Conservation (phyloP, 2,797 vertebrate species). For the Enteromius argenteus region DNA sequence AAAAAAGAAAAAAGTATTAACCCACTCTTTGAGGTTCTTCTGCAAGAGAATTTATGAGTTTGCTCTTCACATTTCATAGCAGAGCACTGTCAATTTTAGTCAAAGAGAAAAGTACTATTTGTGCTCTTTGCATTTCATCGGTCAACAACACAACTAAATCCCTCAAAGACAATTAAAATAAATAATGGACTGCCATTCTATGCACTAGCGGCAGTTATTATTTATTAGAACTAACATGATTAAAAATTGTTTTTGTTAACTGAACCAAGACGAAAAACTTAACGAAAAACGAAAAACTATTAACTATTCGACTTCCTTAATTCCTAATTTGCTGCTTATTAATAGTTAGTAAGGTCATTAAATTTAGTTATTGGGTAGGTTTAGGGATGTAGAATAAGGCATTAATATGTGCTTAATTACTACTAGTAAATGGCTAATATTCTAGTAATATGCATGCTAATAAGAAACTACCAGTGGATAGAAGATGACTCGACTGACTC, state of each 20-base stretch:
- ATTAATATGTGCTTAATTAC: too few species aligned
- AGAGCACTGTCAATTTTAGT: background rate
- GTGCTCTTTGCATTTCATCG: background rate
- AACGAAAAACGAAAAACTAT: too few species aligned
- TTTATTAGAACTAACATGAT: background rate
- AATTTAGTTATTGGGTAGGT: too few species aligned
- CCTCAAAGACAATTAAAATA: background rate
- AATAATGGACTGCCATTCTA: background rate
- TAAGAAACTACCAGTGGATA: too few species aligned
- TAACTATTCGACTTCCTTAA: too few species aligned
- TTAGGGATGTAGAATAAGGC: too few species aligned
- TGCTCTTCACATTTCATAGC: slow-evolving; percentile 11
- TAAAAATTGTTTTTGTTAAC: background rate
- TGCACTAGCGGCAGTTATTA: background rate
- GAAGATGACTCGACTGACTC: too few species aligned
- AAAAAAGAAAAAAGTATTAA: background rate
- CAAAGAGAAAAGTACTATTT: slow-evolving; percentile 2
- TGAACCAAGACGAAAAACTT: background rate
- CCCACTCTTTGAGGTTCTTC: slow-evolving; percentile 21
- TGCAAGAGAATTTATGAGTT: slow-evolving; percentile 1
- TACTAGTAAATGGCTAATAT: too few species aligned
- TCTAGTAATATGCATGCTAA: too few species aligned
- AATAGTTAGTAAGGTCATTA: too few species aligned
- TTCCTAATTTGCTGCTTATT: too few species aligned
- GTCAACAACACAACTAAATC: slow-evolving; percentile 1